Evolutionary conservation across 2,797 vertebrate genomes (phyloP).

Genomic region (Pseudomugil tenellus): DNA sequence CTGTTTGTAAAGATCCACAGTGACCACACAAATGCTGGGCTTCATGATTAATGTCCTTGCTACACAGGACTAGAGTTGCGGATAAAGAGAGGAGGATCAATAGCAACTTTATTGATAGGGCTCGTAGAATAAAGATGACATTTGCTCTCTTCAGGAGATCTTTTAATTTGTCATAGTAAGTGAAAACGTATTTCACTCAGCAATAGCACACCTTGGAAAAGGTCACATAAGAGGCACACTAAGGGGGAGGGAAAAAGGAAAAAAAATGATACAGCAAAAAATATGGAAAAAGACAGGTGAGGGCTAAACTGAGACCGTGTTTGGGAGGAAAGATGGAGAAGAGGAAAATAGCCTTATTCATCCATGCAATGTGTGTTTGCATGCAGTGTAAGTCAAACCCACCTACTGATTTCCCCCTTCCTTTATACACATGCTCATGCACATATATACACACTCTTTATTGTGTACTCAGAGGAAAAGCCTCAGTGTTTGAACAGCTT

Average conservation of each 20-base stretch:
- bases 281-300: neutral
- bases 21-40: slow-evolving; percentile 73
- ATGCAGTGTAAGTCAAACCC: neutral
- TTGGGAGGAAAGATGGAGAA: neutral
- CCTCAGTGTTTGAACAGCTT: slow-evolving; percentile 71
- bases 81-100: slow-evolving; percentile 78
- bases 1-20: slow-evolving; percentile 78
- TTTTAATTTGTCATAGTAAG: slow-evolving; percentile 77
- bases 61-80: slow-evolving; percentile 56
- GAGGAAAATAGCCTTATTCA: neutral
- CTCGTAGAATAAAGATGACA: slow-evolving; percentile 81
- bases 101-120: slow-evolving; percentile 80
- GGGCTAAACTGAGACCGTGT: neutral
- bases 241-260: neutral
- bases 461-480: slow-evolving; percentile 62
- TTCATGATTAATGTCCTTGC: slow-evolving; percentile 75
- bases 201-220: slow-evolving; percentile 49
- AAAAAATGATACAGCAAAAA: neutral
- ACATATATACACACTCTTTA: slow-evolving; percentile 36
- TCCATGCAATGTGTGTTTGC: slow-evolving; percentile 12
- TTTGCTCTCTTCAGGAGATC: slow-evolving; percentile 80
- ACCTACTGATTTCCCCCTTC: slow-evolving; percentile 18
- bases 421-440: neutral
- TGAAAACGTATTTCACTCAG: slow-evolving; percentile 69
- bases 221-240: slow-evolving; percentile 38